Evolutionary conservation across 2,797 vertebrate genomes (phyloP), one percentile per base, ranked within the genome.

Genomic region (Masticophis lateralis): DNA sequence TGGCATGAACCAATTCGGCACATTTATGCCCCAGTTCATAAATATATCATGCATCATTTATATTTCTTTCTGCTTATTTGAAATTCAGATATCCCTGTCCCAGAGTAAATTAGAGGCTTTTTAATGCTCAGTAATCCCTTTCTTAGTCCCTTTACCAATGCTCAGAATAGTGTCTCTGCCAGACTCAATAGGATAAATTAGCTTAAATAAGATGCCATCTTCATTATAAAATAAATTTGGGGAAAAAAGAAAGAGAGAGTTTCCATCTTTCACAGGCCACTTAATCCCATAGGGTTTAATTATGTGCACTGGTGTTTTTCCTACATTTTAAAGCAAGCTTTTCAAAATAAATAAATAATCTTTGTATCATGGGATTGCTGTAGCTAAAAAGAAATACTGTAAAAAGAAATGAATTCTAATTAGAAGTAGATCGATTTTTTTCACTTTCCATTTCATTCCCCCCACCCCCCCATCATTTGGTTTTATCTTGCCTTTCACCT

Each of bases 1-100:
- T 96, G 91, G 94, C 1, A 5, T 53, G 90, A 95, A 94, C 93
- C 61, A 60, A 93, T 95, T 93, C 90, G 32, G 10, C 90, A 95
- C 94, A 93, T 92, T 96, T 95, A 88, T 95, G 94, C 94, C 93
- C 90, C 89, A 91, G 93, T 95, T 97, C 93, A 55, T 96, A 96
- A 97, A 94, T 89, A 88, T 93, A 60, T 92, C 37, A 57, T 92
- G 57, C 94, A 94, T 94, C 91, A 60, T 97, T 97, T 96, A 92
- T 95, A 32, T 86, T 60, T 63, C 28, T 87, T 93, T 96, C 92
- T 90, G 89, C 91, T 94, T 95, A 47, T 87, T 93, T 92, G 87
- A 90, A 96, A 94, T 91, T 92, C 10, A 95, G 89, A 89, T 93
- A 1, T 59, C 32, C 88, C 47, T 90, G 91, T 94, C 93, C 57